These are phyloP conservation scores for Bryconaethiops microstoma DNA, from an alignment of 2,797 vertebrate species.

Conservation along the genomic window DNA sequence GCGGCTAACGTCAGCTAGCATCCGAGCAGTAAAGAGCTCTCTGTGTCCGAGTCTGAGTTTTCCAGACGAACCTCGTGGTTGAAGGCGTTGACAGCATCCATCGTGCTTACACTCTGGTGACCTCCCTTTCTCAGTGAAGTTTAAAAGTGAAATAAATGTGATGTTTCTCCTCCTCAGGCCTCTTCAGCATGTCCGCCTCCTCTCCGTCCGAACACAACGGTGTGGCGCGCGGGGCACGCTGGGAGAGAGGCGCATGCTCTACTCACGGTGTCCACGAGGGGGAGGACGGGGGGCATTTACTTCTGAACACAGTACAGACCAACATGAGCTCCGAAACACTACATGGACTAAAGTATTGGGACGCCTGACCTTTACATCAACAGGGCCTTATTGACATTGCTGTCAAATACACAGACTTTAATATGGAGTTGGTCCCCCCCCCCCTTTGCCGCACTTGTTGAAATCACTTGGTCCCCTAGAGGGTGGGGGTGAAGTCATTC, in stretches of 20 bases:
- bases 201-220: slow-evolving; percentile 49
- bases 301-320: too few species aligned
- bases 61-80: slow-evolving; percentile 78
- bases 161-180: slow-evolving; percentile 70
- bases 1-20: not conserved
- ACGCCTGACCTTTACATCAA: too few species aligned
- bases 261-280: not conserved
- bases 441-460: too few species aligned
- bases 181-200: slow-evolving; percentile 81
- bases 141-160: slow-evolving; percentile 49
- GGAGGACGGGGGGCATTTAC: too few species aligned
- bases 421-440: too few species aligned
- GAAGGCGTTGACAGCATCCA: slow-evolving; percentile 85
- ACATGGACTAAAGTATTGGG: too few species aligned
- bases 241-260: slow-evolving; percentile 35
- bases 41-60: not conserved
- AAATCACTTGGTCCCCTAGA: too few species aligned
- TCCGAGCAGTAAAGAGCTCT: not conserved
- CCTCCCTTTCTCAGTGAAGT: slow-evolving; percentile 55
- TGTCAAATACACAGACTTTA: too few species aligned
- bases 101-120: slow-evolving; percentile 64
- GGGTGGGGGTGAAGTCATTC: too few species aligned
- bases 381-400: too few species aligned
- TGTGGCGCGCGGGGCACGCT: slow-evolving; percentile 47
- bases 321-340: too few species aligned